Conservation (phyloP, 2,888 invertebrate genomes). For the Drosophila anomalipes region DNA sequence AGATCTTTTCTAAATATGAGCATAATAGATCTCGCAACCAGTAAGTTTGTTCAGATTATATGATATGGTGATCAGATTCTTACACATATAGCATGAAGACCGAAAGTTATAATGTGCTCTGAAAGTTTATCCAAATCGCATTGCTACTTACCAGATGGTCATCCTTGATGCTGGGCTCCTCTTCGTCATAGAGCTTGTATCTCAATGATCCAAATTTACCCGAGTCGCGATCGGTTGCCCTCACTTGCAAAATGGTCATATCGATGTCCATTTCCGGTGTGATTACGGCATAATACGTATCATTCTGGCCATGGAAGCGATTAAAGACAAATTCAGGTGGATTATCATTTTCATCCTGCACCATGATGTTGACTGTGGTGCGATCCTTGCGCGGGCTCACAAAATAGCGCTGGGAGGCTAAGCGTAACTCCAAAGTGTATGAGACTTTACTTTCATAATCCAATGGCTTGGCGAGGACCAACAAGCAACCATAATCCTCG, state of each 20-base stretch:
- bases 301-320: constrained; percentile 87
- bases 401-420: constrained; percentile 92
- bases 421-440: constrained; percentile 91
- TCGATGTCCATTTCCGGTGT: constrained; percentile 90
- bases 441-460: constrained; percentile 92
- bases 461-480: constrained; percentile 89
- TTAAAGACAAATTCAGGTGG: constrained; percentile 92
- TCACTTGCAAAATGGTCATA: constrained; percentile 92
- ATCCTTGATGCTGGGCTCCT: constrained; percentile 77
- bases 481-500: constrained; percentile 93
- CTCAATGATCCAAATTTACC: constrained; percentile 92
- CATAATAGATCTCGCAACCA: not conserved
- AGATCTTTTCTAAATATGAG: not conserved
- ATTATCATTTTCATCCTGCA: constrained; percentile 95
- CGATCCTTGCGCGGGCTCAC: constrained; percentile 91
- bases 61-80: no score
- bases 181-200: constrained; percentile 87
- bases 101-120: not conserved
- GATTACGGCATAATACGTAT: constrained; percentile 93
- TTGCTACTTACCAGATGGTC: constrained; percentile 75
- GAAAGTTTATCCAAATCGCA: not conserved
- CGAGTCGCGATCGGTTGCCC: constrained; percentile 94
- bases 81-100: no score
- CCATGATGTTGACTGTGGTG: constrained; percentile 92
- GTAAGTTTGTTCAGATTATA: not conserved